phyloP scores from a whole-genome alignment of 2,797 vertebrate genomes.

The Halcyon smyrnensis region DNA sequence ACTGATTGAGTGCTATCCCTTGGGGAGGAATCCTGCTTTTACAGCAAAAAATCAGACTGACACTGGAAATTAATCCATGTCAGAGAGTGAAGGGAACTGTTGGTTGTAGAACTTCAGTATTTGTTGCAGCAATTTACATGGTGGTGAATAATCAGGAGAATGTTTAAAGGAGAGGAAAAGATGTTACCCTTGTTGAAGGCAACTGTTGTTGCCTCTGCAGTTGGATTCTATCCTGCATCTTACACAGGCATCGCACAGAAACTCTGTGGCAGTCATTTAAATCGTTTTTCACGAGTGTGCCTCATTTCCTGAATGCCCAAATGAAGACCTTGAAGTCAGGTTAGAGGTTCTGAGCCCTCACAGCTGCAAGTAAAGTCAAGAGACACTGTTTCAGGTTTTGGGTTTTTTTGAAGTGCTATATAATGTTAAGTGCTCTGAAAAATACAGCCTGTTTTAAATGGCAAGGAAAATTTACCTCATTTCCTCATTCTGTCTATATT shows the following conservation, averaged over 20 bases:
- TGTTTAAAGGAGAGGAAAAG: background rate
- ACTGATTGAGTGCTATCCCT: background rate
- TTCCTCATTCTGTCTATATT: background rate
- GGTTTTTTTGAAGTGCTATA: background rate
- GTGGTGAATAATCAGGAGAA: background rate
- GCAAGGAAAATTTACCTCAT: background rate
- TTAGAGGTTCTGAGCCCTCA: background rate
- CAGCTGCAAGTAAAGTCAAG: slow-evolving; percentile 26
- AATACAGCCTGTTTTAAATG: background rate
- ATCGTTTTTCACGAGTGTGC: background rate
- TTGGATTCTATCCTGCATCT: background rate
- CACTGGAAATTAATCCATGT: background rate
- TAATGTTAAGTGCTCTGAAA: background rate
- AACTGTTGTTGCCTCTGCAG: background rate
- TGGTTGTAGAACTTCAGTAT: background rate
- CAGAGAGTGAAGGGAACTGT: background rate
- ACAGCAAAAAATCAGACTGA: background rate
- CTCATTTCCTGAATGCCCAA: background rate
- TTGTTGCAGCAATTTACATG: background rate
- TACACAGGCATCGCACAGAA: background rate
- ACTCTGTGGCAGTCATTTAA: background rate
- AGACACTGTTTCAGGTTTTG: background rate
- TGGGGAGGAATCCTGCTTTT: background rate
- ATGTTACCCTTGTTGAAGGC: background rate
- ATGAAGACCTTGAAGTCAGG: background rate